Conservation (phyloP, 2,888 invertebrate species). For the Nebria brevicollis region DNA sequence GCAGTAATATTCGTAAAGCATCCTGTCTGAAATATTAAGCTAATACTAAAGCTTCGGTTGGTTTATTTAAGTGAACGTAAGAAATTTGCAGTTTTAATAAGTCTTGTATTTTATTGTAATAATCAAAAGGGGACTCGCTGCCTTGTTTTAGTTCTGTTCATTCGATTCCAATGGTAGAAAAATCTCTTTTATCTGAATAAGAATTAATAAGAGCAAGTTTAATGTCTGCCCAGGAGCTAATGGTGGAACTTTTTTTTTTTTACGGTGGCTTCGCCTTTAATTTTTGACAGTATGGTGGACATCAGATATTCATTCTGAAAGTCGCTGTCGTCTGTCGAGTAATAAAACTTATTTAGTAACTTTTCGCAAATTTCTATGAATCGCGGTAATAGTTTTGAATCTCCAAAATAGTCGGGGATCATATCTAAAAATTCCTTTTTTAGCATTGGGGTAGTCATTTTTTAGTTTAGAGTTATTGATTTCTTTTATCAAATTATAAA, state of each 20-base stretch:
- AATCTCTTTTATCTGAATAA: slow-evolving; percentile 48
- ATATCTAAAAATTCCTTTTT: not conserved
- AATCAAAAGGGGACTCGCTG: slow-evolving; percentile 47
- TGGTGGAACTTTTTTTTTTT: slow-evolving; percentile 38
- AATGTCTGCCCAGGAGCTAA: slow-evolving; percentile 40
- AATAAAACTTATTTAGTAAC: slow-evolving; percentile 26
- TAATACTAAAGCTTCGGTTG: no score
- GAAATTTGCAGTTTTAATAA: slow-evolving; percentile 40
- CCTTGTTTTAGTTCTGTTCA: slow-evolving; percentile 46
- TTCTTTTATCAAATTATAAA: no score
- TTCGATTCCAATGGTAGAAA: slow-evolving; percentile 46
- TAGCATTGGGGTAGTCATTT: no score
- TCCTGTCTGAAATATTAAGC: no score
- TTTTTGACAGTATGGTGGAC: slow-evolving; percentile 45
- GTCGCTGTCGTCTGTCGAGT: not conserved
- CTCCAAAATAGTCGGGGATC: slow-evolving; percentile 15
- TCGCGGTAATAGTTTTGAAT: slow-evolving; percentile 6
- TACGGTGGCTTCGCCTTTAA: slow-evolving; percentile 45
- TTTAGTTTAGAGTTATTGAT: no score
- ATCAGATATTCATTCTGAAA: slow-evolving; percentile 34
- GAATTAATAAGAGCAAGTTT: slow-evolving; percentile 43
- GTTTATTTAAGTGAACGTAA: not conserved
- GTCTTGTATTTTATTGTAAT: slow-evolving; percentile 42
- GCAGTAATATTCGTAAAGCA: no score
- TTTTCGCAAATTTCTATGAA: slow-evolving; percentile 30